Conservation (phyloP, 2,113 vertebrate species). For the Eulemur rufifrons region DNA sequence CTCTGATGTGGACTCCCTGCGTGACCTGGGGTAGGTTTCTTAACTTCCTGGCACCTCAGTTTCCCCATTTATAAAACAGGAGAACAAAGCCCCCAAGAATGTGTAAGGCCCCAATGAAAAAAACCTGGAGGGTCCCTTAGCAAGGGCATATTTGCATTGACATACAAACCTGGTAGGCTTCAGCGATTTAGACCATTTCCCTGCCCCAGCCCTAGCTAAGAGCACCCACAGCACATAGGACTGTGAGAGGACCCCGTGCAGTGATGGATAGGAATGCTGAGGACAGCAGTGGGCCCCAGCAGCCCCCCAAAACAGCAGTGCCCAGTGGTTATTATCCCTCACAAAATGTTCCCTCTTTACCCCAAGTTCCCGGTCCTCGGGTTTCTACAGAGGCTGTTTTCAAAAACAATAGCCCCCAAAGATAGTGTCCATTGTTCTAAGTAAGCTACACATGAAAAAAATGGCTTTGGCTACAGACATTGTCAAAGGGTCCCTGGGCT, state of each 20-base stretch:
- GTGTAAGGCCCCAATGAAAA: neutral
- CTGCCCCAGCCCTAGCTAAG: neutral
- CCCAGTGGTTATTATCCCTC: neutral
- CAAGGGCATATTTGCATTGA: neutral
- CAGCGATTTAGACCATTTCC: neutral
- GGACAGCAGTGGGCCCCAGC: neutral
- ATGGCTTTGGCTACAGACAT: neutral
- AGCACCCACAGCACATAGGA: rapidly evolving
- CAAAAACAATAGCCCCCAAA: neutral
- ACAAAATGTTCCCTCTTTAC: neutral
- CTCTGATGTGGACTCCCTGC: neutral
- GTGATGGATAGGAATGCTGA: neutral
- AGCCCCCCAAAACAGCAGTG: neutral
- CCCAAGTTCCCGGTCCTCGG: neutral
- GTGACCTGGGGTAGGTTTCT: neutral
- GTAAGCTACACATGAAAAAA: neutral
- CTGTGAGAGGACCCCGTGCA: neutral
- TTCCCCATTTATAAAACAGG: neutral
- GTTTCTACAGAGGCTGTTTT: neutral
- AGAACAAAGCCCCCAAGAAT: neutral
- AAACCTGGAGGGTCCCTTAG: neutral
- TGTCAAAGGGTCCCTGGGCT: neutral
- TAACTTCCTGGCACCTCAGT: neutral
- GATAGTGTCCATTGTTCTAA: neutral
- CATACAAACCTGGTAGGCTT: neutral